A percentile compares a stretch with the other conserved stretches of the same genome.
phyloP scores from a whole-genome alignment of 2,888 invertebrate genomes.

The Lissonota sp. region DNA sequence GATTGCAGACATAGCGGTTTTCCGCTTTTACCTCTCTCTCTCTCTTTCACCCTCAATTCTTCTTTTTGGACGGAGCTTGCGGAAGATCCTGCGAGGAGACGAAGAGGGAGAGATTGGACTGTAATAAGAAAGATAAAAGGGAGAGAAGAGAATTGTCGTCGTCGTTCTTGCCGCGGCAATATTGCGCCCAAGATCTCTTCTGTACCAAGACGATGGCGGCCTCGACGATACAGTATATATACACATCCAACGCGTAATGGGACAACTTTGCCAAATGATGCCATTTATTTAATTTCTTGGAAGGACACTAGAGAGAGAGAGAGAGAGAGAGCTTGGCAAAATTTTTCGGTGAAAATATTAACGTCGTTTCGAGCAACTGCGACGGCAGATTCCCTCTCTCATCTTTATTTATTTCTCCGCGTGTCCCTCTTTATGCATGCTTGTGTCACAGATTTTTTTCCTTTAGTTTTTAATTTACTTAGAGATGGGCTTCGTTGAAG shows the following conservation, averaged over 20 bases:
- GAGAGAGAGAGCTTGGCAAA: slow-evolving; percentile 61
- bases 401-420: slow-evolving; percentile 45
- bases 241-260: slow-evolving; percentile 68
- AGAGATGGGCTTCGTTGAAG: neutral
- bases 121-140: slow-evolving; percentile 61
- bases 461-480: too few relatives aligned
- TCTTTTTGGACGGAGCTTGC: slow-evolving; percentile 63
- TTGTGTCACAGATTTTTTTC: neutral
- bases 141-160: slow-evolving; percentile 51
- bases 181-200: slow-evolving; percentile 68
- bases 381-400: slow-evolving; percentile 33
- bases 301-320: slow-evolving; percentile 66
- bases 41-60: slow-evolving; percentile 42
- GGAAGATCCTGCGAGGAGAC: slow-evolving; percentile 61
- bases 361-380: slow-evolving; percentile 66
- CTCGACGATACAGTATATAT: slow-evolving; percentile 21
- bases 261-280: slow-evolving; percentile 81
- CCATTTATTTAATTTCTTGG: slow-evolving; percentile 80
- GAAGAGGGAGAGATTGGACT: slow-evolving; percentile 12
- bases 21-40: slow-evolving; percentile 28
- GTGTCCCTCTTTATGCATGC: slow-evolving; percentile 6
- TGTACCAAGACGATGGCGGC: slow-evolving; percentile 17
- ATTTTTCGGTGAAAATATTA: slow-evolving; percentile 76
- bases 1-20: slow-evolving; percentile 19
- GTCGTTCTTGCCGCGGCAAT: slow-evolving; percentile 66